Evolutionary conservation across 1,140 invertebrate genomes (phyloP).

Genomic region (Andricus grossulariae): DNA sequence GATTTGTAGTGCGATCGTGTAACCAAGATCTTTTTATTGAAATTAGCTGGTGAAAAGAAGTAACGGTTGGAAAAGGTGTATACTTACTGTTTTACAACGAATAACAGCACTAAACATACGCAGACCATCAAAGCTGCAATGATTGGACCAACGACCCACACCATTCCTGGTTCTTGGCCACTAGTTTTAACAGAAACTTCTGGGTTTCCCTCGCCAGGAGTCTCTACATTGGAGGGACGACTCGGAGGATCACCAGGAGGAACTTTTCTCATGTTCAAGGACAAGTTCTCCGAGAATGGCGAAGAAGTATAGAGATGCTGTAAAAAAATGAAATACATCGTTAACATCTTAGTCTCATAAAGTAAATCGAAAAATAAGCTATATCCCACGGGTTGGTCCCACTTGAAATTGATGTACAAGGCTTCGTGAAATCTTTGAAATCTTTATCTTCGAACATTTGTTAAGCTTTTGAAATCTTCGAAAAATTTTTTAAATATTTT

Average conservation of each 20-base stretch:
- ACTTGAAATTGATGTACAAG: too few species aligned
- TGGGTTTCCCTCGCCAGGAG: conserved; percentile 81
- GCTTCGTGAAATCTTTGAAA: background rate
- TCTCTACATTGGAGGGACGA: conserved; percentile 86
- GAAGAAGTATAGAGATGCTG: conserved; percentile 95
- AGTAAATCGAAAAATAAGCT: conserved; percentile 13
- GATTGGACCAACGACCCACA: conserved; percentile 91
- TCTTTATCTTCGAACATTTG: too few species aligned
- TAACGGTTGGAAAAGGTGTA: background rate
- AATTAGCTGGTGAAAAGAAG: background rate
- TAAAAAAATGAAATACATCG: conserved; percentile 38
- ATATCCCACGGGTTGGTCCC: background rate
- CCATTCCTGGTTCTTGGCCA: conserved; percentile 87
- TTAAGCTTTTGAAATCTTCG: background rate
- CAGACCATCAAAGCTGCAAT: conserved; percentile 87
- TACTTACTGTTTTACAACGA: conserved; percentile 83
- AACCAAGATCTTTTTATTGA: background rate
- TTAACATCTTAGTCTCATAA: conserved; percentile 15
- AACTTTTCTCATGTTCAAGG: conserved; percentile 91
- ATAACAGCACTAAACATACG: conserved; percentile 85
- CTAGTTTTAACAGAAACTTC: conserved; percentile 87
- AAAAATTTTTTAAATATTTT: background rate
- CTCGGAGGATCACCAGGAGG: conserved; percentile 90
- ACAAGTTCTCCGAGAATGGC: conserved; percentile 92
- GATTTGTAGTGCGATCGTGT: conserved; percentile 16